A percentile compares a stretch with the other conserved stretches of the same genome.
Evolutionary conservation across 2,797 vertebrate species (phyloP).

Genomic region (Onychomys arenicola): DNA sequence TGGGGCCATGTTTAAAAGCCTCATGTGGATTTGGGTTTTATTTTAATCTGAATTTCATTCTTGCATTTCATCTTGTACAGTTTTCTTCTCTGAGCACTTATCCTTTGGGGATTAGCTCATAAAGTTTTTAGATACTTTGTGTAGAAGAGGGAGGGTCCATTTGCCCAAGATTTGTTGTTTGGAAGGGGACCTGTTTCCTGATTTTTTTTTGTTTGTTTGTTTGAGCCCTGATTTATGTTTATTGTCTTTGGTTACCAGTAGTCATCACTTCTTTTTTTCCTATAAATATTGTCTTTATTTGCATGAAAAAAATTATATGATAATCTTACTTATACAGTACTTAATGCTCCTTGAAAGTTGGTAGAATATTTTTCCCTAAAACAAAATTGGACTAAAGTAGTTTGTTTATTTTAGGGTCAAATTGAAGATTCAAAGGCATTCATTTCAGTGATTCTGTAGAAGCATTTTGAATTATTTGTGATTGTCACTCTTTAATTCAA

Average conservation of each 20-base stretch:
- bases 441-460: not conserved
- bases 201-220: not conserved
- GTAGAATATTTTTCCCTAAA: not conserved
- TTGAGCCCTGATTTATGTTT: not conserved
- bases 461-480: slow-evolving; percentile 23
- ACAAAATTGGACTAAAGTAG: not conserved
- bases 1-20: not conserved
- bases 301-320: not conserved
- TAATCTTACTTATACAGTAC: not conserved
- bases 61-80: not conserved
- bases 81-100: not conserved
- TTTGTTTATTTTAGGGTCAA: slow-evolving; percentile 2
- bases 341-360: slow-evolving; percentile 46
- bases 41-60: not conserved
- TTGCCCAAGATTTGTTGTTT: not conserved
- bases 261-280: slow-evolving; percentile 43
- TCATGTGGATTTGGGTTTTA: not conserved
- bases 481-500: not conserved
- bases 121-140: not conserved
- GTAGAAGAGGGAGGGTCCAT: not conserved
- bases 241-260: not conserved
- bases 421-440: not conserved
- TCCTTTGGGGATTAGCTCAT: not conserved
- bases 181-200: not conserved
- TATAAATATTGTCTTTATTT: slow-evolving; percentile 10